Percentiles rank a stretch among this genome's conserved stretches.
Evolutionary conservation across 2,113 vertebrate species (phyloP).

Genomic region (Menura novaehollandiae): DNA sequence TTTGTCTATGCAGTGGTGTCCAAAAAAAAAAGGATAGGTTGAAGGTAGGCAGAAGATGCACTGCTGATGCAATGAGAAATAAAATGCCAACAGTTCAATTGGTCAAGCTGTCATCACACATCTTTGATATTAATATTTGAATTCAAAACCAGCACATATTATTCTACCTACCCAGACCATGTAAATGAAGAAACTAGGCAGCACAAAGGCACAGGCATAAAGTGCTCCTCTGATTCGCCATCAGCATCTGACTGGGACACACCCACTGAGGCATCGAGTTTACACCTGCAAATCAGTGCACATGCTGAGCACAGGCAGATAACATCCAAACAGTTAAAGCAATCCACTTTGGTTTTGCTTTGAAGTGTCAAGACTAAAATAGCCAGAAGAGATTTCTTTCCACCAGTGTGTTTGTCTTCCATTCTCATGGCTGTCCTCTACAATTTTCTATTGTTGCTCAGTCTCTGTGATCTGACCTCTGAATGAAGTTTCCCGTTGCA

Average conservation of each 20-base stretch:
- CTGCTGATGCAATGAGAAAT: not conserved
- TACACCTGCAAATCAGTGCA: not conserved
- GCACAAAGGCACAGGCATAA: not conserved
- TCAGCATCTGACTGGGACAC: fast-evolving
- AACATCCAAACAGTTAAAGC: not conserved
- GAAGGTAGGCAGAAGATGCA: not conserved
- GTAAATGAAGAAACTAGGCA: not conserved
- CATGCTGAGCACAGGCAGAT: not conserved
- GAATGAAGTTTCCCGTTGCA: not conserved
- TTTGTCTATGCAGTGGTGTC: not conserved
- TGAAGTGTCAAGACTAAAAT: not conserved
- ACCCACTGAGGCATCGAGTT: fast-evolving
- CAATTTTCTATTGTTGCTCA: not conserved
- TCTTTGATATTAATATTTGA: not conserved
- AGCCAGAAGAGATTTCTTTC: not conserved
- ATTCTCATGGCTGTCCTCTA: not conserved
- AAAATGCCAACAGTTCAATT: not conserved
- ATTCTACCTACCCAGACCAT: not conserved
- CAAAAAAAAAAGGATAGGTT: not conserved
- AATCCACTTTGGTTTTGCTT: not conserved
- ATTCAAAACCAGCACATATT: not conserved
- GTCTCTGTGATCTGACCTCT: not conserved
- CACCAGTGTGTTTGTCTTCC: not conserved
- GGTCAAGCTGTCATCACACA: not conserved
- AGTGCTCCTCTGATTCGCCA: not conserved